Evolutionary conservation across 2,888 invertebrate genomes (phyloP).

Genomic region (Amphipyra berbera): DNA sequence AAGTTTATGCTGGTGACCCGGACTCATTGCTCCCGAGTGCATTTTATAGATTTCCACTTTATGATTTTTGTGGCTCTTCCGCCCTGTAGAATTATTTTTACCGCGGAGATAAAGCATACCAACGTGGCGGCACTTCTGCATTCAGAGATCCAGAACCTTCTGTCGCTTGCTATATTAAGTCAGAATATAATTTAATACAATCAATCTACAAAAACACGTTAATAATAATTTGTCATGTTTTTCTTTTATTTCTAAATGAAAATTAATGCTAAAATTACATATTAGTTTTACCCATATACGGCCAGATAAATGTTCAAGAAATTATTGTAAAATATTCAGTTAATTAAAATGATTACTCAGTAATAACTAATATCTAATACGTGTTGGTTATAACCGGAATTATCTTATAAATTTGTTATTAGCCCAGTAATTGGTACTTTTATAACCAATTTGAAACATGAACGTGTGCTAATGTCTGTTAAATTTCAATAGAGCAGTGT

Average conservation of each 20-base stretch:
- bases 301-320: conserved; percentile 24
- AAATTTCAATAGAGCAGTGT: conserved; percentile 34
- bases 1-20: too few species aligned
- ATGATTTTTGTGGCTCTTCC: too few species aligned
- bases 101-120: too few species aligned
- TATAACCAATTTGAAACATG: conserved; percentile 44
- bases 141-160: too few species aligned
- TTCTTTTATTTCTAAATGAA: conserved; percentile 28
- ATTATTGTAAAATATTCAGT: conserved; percentile 46
- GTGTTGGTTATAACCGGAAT: conserved; percentile 39
- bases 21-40: too few species aligned
- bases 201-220: too few species aligned
- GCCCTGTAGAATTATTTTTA: too few species aligned
- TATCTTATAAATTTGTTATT: conserved; percentile 46
- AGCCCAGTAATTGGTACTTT: conserved; percentile 41
- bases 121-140: too few species aligned
- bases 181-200: too few species aligned
- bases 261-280: conserved; percentile 37
- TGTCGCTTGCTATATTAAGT: too few species aligned
- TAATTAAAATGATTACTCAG: conserved; percentile 52
- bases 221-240: conserved; percentile 11
- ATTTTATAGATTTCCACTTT: too few species aligned
- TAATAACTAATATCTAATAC: conserved; percentile 46
- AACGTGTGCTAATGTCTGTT: conserved; percentile 31
- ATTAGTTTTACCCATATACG: conserved; percentile 48